Base-by-base conservation (phyloP, 2,888 invertebrate species). In the Augiades crinisus region DNA sequence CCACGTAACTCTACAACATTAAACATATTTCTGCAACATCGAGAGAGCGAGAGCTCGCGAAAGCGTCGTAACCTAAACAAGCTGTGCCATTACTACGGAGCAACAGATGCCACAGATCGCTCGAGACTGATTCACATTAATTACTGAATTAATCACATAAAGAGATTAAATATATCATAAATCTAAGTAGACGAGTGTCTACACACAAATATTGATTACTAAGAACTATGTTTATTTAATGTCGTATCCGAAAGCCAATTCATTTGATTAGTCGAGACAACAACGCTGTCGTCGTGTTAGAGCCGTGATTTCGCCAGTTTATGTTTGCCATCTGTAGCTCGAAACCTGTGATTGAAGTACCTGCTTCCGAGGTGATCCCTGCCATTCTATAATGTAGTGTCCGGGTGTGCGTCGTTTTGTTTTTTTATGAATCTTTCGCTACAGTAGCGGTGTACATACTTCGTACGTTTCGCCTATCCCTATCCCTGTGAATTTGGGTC, bases 401-500 rank as follows among this genome's bases (percentile, higher is more conserved):
- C 27, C 22, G 36, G 14, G 36, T 19, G 27, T 37, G 46, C 36
- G 45, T 37, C 46, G 17, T 34, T 46, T 38, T 13, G 7, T 13
- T 12, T 38, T 36, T 46, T 27, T 46, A 17, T 21, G 36, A 45
- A 45, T 36, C 8, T 7, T 10, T 24, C 36, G 24, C 45, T 45
- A 17, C 24, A 17, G 7, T 27, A 27, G 36, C 17, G 27, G 17
- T 19, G 27, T 46, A 16, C 27, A 17, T 30, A 47, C 27, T 37
- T 22, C 4, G 36, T 46, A 46, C 24, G 24, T 36, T n/a, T 19
- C 13, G 36, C 19, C 17, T 47, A 19, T 24, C 30, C 19, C 30
- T 47, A 37, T 30, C 37, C 46, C 46, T 37, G 46, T 37, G 13
- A 30, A 12, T 36, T 10, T 8, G n/a, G 17, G 37, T 30, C 46